Base-by-base conservation (phyloP, 2,888 invertebrate species). In the Cyclophora punctaria region DNA sequence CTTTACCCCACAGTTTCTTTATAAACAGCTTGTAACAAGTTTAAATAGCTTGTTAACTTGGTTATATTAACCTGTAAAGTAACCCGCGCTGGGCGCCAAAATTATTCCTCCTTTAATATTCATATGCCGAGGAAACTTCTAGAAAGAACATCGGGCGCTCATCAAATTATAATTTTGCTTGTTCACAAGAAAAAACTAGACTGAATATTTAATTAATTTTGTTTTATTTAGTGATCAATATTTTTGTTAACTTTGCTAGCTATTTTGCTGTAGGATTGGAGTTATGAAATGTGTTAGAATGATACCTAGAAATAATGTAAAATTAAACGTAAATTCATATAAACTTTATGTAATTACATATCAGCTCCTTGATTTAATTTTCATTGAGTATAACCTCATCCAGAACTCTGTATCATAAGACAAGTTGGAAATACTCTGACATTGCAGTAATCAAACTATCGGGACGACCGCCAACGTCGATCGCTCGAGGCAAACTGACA, bases 401-500 rank as follows among this genome's bases (percentile, higher is more conserved):
- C 2, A 20, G 20, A 20, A 20, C 20, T 20, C 20, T 44, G 52
- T 57, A 53, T 51, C 55, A 57, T 20, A 48, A 55, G 56, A 55
- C 50, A 60, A 59, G 58, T 59, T 59, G 49, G 43, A 59, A 20
- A 20, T 20, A 57, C 52, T 41, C 56, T 59, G 64, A 65, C 63
- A 66, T 67, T 64, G 50, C 56, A 65, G 64, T 65, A 71, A 73
- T 70, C 64, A 69, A 74, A 72, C 71, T 75, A 73, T 62, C 64
- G 52, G 53, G 50, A 48, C 73, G 73, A 78, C 82, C 79, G 78
- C 68, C 75, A 71, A 59, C 79, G 77, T 64, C 75, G 74, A 77
- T 63, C 70, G 83, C 84, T 71, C 73, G 71, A 58, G 79, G 83
- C 78, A 56, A 66, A 82, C 80, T 83, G 80, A 76, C 77, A 77